Percentiles rank a stretch among this genome's conserved stretches.
phyloP scores from a whole-genome alignment of 2,888 invertebrate genomes.

The Phoronis australis region DNA sequence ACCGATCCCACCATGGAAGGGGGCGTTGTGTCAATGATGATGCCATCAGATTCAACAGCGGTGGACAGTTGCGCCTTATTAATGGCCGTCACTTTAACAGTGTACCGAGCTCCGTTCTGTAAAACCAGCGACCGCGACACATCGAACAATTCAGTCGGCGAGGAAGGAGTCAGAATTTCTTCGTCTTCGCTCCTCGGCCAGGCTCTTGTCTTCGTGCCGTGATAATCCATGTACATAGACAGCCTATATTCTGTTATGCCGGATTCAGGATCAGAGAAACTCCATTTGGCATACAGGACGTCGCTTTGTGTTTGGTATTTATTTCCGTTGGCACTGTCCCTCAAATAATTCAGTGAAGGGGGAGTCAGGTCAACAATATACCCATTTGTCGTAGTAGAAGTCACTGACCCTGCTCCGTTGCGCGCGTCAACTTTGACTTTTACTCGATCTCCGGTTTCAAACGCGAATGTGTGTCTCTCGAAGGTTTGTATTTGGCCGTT shows the following conservation, averaged over 20 bases:
- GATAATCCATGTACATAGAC: constrained; percentile 1
- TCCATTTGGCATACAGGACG: constrained; percentile 1
- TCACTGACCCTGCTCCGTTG: constrained; percentile 23
- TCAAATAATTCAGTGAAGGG: constrained; percentile 9
- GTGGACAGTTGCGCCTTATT: constrained; percentile 8
- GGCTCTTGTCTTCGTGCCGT: constrained; percentile 2
- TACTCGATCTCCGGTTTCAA: constrained; percentile 15
- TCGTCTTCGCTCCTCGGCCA: neutral
- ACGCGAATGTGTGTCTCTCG: constrained; percentile 6
- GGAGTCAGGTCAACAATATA: constrained; percentile 27
- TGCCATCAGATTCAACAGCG: constrained; percentile 7
- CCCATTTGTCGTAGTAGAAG: constrained; percentile 18
- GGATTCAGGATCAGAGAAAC: neutral
- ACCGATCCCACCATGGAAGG: too few species aligned
- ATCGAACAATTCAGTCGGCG: neutral
- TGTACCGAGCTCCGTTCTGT: constrained; percentile 7
- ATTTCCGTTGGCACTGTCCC: neutral
- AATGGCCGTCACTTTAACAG: constrained; percentile 8
- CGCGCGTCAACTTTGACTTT: constrained; percentile 18
- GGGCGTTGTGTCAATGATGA: constrained; percentile 11
- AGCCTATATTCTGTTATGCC: constrained; percentile 1
- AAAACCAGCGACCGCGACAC: neutral
- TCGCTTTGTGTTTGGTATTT: neutral
- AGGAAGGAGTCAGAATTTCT: neutral
- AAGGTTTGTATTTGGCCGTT: neutral